Evolutionary conservation across 2,797 vertebrate genomes (phyloP).

Genomic region (Scolopax bukidnonensis): DNA sequence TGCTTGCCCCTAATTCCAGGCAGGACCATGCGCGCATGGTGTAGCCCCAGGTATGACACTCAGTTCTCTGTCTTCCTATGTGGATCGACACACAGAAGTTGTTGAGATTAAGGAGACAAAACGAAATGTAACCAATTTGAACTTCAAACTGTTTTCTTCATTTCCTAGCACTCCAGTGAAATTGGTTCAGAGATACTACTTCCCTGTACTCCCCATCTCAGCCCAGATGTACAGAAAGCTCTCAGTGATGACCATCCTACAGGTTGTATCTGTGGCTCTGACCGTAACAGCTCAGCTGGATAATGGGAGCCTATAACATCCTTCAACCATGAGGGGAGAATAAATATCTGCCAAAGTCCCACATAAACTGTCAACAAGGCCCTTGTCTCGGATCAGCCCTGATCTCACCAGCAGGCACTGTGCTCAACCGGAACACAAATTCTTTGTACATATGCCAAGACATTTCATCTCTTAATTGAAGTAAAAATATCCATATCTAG

Average conservation of each 20-base stretch:
- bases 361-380: neutral
- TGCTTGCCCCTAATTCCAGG: neutral
- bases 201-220: neutral
- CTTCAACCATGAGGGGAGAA: neutral
- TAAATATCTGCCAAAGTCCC: neutral
- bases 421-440: conserved; percentile 17
- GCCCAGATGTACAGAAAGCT: neutral
- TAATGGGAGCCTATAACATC: neutral
- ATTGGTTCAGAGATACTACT: neutral
- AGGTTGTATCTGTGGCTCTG: neutral
- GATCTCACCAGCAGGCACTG: conserved; percentile 18
- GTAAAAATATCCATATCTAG: neutral
- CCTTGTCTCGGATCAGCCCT: neutral
- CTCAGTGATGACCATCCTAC: neutral
- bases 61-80: neutral
- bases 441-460: neutral
- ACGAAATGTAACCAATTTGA: neutral
- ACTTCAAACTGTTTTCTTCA: neutral
- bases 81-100: neutral
- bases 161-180: neutral
- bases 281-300: neutral
- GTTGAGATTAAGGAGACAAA: neutral
- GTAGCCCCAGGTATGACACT: neutral
- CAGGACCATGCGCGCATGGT: accelerated
- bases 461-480: conserved; percentile 24